Evolutionary conservation across 2,113 vertebrate genomes (phyloP).

Genomic region (Chroicocephalus ridibundus): DNA sequence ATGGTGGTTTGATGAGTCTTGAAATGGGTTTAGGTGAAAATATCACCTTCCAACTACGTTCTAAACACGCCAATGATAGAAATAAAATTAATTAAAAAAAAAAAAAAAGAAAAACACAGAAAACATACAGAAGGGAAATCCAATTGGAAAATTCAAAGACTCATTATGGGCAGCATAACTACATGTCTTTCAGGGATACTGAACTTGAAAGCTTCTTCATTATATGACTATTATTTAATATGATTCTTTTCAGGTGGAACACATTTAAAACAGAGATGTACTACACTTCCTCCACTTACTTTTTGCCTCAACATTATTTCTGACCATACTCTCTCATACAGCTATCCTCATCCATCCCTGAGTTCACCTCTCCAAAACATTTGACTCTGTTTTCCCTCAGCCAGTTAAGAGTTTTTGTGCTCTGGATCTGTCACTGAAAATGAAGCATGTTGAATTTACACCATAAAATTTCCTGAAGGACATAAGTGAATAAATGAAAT

Average conservation of each 20-base stretch:
- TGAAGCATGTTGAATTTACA: not conserved
- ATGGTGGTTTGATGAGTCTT: not conserved
- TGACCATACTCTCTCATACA: not conserved
- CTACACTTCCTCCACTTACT: not conserved
- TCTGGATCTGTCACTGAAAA: not conserved
- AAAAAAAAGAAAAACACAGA: not conserved
- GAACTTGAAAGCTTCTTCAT: not conserved
- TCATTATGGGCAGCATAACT: not conserved
- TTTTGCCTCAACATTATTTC: not conserved
- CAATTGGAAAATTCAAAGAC: not conserved
- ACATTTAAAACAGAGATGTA: not conserved
- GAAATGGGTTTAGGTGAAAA: not conserved
- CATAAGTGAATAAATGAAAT: not conserved
- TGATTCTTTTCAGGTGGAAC: not conserved
- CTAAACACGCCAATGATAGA: not conserved
- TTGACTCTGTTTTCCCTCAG: not conserved
- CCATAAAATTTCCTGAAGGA: not conserved
- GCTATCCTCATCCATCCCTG: not conserved
- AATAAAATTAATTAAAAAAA: not conserved
- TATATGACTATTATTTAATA: not conserved
- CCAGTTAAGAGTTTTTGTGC: not conserved
- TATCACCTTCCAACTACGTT: not conserved
- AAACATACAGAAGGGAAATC: not conserved
- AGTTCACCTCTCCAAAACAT: not conserved
- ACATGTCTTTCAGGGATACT: not conserved